Base-by-base conservation (phyloP, 2,113 vertebrate species). In the Lathamus discolor region DNA sequence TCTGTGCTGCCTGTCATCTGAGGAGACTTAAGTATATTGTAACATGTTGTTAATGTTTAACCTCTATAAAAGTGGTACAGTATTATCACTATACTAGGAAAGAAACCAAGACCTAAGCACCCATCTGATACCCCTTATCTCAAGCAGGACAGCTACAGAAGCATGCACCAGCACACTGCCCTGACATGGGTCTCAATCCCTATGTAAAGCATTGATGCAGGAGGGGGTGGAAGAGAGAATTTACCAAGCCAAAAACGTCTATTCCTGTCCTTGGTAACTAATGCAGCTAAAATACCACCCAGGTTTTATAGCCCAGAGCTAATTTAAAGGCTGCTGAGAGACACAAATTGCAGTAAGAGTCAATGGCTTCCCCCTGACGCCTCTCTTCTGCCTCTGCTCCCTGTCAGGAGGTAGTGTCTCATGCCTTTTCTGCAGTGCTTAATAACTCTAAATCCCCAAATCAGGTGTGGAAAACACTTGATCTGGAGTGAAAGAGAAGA, bases 301-400 rank as follows among this genome's bases (percentile, higher is more conserved):
- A 31, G 74, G 44, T 27, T 49, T 83, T 14, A 31, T 19, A 80
- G 49, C 72, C 72, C 59, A 13, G 64, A 88, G 88, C 35, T 78
- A n/a, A 81, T 70, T 75, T 39, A 44, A 69, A 84, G 72, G 88
- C 86, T 92, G 83, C 73, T 90, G 83, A 86, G 72, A 88, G n/a
- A 63, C 80, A 84, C 27, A 66, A 27, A 29, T 22, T 33, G 18
- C 44, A 59, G 33, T 59, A 63, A 66, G 25, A 90, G 77, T 35
- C 88, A 43, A 1, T 5, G 14, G 43, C 25, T 86, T 73, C 13
- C 64, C 27, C 59, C 20, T 11, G 18, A 73, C 8, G 37, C n/a
- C 77, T 46, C 10, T 61, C 27, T 68, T 44, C 72, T 52, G 54
- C 13, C n/a, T 67, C 59, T 28, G 62, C 39, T 64, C 48, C 29